These are phyloP conservation scores for Mamestra configurata DNA, from an alignment of 1,140 invertebrate genomes.

Conservation along the genomic window DNA sequence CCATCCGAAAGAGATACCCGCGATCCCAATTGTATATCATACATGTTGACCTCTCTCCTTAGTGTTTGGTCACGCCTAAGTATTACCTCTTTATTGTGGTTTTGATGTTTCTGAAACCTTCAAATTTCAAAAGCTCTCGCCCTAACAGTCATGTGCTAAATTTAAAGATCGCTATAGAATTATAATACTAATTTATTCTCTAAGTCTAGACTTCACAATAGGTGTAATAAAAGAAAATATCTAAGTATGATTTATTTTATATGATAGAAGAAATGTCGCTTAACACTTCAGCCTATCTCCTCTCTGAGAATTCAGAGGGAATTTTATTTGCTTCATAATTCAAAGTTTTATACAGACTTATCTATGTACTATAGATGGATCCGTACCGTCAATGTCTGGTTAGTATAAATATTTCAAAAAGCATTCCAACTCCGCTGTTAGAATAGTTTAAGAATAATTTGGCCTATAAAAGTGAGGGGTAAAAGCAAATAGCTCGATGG, in stretches of 20 bases:
- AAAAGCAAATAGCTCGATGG: constrained; percentile 52
- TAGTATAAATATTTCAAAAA: constrained; percentile 2
- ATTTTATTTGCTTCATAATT: too few species aligned
- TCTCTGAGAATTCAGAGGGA: too few species aligned
- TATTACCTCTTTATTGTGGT: background rate
- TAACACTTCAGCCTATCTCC: too few species aligned
- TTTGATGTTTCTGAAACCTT: constrained; percentile 24
- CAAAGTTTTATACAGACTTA: too few species aligned
- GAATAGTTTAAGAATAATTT: constrained; percentile 24
- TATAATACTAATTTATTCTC: too few species aligned
- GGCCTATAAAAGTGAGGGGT: constrained; percentile 33
- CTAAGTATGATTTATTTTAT: too few species aligned
- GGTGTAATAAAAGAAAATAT: too few species aligned
- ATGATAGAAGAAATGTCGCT: too few species aligned
- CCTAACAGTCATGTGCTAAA: background rate
- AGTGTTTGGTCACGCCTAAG: background rate
- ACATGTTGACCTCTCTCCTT: too few species aligned
- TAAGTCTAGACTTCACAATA: too few species aligned
- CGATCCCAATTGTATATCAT: too few species aligned
- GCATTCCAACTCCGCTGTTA: constrained; percentile 6
- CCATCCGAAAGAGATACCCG: too few species aligned
- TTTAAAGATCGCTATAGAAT: background rate
- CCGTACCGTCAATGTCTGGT: background rate
- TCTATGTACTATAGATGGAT: background rate
- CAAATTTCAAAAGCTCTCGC: constrained; percentile 1